Evolutionary conservation across 2,113 vertebrate genomes (phyloP), one percentile per base, ranked within the genome.

Genomic region (Rhagologus leucostigma): DNA sequence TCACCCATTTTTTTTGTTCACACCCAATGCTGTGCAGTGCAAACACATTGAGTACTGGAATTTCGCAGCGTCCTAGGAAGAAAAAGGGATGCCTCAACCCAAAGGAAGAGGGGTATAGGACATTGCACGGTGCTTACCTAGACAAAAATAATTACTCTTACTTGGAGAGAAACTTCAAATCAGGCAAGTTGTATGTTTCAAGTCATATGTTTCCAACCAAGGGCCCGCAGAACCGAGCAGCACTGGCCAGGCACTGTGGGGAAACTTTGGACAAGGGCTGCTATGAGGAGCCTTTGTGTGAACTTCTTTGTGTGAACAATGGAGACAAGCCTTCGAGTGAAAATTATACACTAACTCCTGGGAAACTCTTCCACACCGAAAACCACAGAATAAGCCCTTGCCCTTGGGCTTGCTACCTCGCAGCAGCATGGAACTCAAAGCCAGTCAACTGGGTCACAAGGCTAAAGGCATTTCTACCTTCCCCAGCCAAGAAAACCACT

Each of bases 401-500:
- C 73, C 88, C 41, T 52, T 80, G 76, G 93, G 92, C 92, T 91
- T 4, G 7, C 63, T 70, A 59, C 85, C 75, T 80, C 3, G 1
- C 50, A 86, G 82, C 64, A 5, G 79, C 23, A 1, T 68, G 65
- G 90, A 96, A 70, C 92, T 67, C 64, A 49, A 91, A 93, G 90
- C 62, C 94, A 95, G 92, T 93, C 96, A 96, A 93, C 60, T 94
- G 90, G 94, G 96, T 96, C 95, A 92, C 91, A 95, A 86, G 79
- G 94, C 89, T 94, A 90, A 94, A 95, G 93, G 95, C 87, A 86
- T 64, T 94, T 96, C 95, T 94, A 93, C 92, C 92, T 96, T 95
- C 75, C 95, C 50, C 93, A 95, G 91, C 90, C 95, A 96, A 97
- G 93, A 95, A 97, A 96, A 96, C 93, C 94, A 96, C 95, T 95